Evolutionary conservation across 2,888 invertebrate species (phyloP), one percentile per base, ranked within the genome.

Genomic region (Selenia dentaria): DNA sequence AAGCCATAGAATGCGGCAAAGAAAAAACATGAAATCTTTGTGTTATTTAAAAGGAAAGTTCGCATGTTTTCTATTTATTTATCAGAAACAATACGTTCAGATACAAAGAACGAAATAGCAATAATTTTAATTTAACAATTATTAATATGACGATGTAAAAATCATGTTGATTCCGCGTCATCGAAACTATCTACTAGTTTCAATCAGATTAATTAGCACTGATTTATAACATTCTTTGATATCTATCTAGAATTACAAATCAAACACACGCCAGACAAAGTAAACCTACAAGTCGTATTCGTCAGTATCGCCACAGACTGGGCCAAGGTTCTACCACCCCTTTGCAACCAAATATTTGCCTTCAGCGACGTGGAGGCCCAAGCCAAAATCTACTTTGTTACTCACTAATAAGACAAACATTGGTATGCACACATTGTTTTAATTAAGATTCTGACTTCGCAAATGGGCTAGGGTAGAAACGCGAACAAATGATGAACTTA

Each of bases 281-380:
- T 48, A 56, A 50, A 56, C 54, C 49, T 51, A 48, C 29, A 51
- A 54, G 37, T 49, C 28, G 40, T 48, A 41, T 52, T 51, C 6
- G 8, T 22, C 5, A 49, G 48, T 47, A 58, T 52, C 51, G 55
- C 28, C 43, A 18, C 40, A 53, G 55, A 58, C 53, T 56, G 40
- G 60, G 56, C 59, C 62, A 66, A 64, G 59, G 59, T 49, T 54
- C 47, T 26, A 47, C 47, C 48, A 51, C 50, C 43, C 46, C 55
- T 29, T 22, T 22, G 46, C 51, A 37, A 61, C 58, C 67, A 74
- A 75, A 75, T 74, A 74, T 75, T 75, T 74, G 65, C 65, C 25
- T 37, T 51, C 41, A 41, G 25, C 44, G 14, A 9, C 28, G 37
- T 49, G 38, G 34, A 41, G 41, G 25, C 8, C 35, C 12, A 32